A percentile compares a stretch with the other conserved stretches of the same genome.
These are phyloP conservation scores for Ianthella basta DNA, from an alignment of 37 sponge, comb jelly and placozoan genomes.

Conservation along the genomic window DNA sequence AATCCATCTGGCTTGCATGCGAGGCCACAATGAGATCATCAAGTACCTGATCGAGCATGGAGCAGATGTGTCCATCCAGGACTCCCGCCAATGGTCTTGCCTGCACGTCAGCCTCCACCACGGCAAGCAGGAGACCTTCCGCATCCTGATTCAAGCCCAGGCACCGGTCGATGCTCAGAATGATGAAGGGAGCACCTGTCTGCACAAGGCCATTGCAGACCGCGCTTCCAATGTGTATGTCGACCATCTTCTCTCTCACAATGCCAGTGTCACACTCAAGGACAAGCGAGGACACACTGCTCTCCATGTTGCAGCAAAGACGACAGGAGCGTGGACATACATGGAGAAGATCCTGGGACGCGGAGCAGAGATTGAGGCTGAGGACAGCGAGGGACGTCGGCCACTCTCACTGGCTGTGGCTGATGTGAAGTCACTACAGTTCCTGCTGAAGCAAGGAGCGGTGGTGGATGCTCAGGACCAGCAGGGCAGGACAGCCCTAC, in stretches of 20 bases:
- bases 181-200: constrained; percentile 66
- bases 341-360: constrained; percentile 49
- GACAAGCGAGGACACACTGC: constrained; percentile 74
- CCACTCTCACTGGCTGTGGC: constrained; percentile 74
- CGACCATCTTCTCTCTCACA: constrained; percentile 38
- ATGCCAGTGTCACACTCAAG: constrained; percentile 39
- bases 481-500: constrained; percentile 40
- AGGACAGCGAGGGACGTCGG: constrained; percentile 49
- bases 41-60: constrained; percentile 52
- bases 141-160: constrained; percentile 42
- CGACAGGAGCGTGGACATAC: constrained; percentile 40
- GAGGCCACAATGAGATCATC: constrained; percentile 57
- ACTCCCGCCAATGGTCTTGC: constrained; percentile 69
- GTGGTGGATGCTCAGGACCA: constrained; percentile 61
- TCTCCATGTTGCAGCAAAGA: constrained; percentile 70
- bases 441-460: constrained; percentile 51
- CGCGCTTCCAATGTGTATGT: constrained; percentile 50
- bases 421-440: constrained; percentile 40
- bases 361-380: constrained; percentile 52
- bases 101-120: constrained; percentile 75
- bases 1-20: constrained; percentile 80
- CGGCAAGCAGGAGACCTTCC: constrained; percentile 48
- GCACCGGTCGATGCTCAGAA: constrained; percentile 61
- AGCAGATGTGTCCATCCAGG: constrained; percentile 64
- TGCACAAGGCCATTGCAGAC: constrained; percentile 55